Conservation (phyloP, 2,797 vertebrate genomes). For the Peromyscus nudipes region DNA sequence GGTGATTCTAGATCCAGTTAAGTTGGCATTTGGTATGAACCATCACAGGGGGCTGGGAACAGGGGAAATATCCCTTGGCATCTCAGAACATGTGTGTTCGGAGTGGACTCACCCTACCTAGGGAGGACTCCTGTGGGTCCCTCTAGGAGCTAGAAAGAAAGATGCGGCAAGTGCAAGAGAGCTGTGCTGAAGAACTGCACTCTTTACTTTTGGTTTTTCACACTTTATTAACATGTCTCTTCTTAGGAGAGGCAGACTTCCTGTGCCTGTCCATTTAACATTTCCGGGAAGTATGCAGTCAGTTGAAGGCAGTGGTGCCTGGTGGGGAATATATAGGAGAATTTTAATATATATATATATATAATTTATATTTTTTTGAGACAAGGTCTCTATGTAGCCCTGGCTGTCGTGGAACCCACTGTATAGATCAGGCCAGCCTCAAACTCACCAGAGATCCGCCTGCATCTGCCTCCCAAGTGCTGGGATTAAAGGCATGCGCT, state of each 20-base stretch:
- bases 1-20: neutral
- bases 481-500: neutral
- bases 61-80: no score
- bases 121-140: neutral
- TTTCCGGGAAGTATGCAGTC: neutral
- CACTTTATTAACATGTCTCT: neutral
- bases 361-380: neutral
- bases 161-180: neutral
- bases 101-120: neutral
- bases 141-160: neutral
- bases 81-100: neutral
- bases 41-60: fast-evolving
- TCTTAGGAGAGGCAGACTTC: neutral
- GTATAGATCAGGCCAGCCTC: neutral
- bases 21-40: neutral
- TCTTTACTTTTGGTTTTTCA: neutral
- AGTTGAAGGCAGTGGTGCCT: fast-evolving
- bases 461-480: neutral
- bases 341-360: neutral
- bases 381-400: neutral
- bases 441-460: neutral
- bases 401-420: neutral
- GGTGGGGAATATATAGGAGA: neutral
- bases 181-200: neutral
- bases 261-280: neutral